Evolutionary conservation across 2,797 vertebrate species (phyloP), one percentile per base, ranked within the genome.

Genomic region (Gymnodraco acuticeps): DNA sequence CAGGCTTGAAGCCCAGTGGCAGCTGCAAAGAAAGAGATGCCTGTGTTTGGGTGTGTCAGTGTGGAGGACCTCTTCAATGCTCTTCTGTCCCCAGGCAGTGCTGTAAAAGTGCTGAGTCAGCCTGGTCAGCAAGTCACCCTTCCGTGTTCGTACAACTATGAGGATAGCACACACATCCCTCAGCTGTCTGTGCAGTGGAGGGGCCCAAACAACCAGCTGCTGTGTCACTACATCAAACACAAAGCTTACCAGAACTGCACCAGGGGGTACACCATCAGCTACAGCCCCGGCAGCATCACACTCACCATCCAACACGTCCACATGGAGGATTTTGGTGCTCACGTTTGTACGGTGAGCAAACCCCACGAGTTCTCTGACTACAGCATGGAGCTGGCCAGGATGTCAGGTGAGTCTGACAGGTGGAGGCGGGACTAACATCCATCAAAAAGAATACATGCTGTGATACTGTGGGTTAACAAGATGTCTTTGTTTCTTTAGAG

Each of bases 161-260:
- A 95, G 76, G 86, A 89, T 23, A 19, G 48, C 1, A 10, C 48
- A 0, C 46, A 73, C 19, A 70, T 94, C 61, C 60, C 89, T 0
- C 89, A 94, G 85, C 89, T 95, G 60, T 95, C 94, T 0, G 65
- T 95, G 1, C 95, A 95, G 84, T 95, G 94, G 95, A 89, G 82
- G 77, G 88, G 90, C 43, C 95, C 95, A 0, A 27, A 38, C 55
- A 88, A 89, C 7, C 45, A 76, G 62, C 87, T 95, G 68, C 89
- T 95, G 59, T 95, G 95, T 72, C 94, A 95, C 83, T 93, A 90
- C 80, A 94, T 95, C 88, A 95, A 95, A 75, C 95, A 95, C 73
- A 95, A 93, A 68, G 41, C 13, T 2, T 95, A 93, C 87, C 87
- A 67, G 82, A 95, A 95, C 92, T 95, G 95, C 87, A 90, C 80